Evolutionary conservation across 2,888 invertebrate genomes (phyloP).

Genomic region (Crioceris asparagi): DNA sequence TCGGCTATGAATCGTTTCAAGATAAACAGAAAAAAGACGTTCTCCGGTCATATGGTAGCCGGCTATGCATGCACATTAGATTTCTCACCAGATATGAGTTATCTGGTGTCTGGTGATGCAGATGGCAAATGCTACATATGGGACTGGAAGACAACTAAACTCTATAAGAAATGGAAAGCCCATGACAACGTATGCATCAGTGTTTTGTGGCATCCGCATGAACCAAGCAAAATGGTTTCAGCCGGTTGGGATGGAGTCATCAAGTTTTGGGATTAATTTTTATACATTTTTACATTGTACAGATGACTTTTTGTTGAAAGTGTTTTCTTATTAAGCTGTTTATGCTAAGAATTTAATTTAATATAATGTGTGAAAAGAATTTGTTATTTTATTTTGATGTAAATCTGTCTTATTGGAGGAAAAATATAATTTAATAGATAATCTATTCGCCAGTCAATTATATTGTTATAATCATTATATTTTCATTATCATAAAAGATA

Average conservation of each 20-base stretch:
- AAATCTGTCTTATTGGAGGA: too few relatives aligned
- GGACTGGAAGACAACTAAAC: constrained; percentile 99
- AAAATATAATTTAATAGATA: too few relatives aligned
- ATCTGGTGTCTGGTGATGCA: constrained; percentile 94
- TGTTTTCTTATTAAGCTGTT: too few relatives aligned
- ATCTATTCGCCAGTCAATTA: too few relatives aligned
- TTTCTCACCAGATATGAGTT: constrained; percentile 98
- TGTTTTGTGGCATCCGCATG: constrained; percentile 96
- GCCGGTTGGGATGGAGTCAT: constrained; percentile 99
- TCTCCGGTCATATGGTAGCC: constrained; percentile 98
- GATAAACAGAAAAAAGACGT: constrained; percentile 95
- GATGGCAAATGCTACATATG: constrained; percentile 98
- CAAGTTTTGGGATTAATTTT: constrained; percentile 98
- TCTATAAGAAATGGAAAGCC: constrained; percentile 98
- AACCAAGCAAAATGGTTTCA: constrained; percentile 93
- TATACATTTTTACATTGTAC: too few relatives aligned
- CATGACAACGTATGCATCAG: constrained; percentile 96
- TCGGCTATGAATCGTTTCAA: constrained; percentile 95
- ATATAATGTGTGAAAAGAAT: too few relatives aligned
- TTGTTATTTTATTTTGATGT: too few relatives aligned
- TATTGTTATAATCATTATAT: too few relatives aligned
- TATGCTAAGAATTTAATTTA: too few relatives aligned
- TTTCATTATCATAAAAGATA: too few relatives aligned
- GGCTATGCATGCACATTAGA: constrained; percentile 97
- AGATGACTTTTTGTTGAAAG: too few relatives aligned